Percentiles rank a stretch among this genome's conserved stretches.
Evolutionary conservation across 1,140 invertebrate species (phyloP).

Genomic region (Heterodera carotae): DNA sequence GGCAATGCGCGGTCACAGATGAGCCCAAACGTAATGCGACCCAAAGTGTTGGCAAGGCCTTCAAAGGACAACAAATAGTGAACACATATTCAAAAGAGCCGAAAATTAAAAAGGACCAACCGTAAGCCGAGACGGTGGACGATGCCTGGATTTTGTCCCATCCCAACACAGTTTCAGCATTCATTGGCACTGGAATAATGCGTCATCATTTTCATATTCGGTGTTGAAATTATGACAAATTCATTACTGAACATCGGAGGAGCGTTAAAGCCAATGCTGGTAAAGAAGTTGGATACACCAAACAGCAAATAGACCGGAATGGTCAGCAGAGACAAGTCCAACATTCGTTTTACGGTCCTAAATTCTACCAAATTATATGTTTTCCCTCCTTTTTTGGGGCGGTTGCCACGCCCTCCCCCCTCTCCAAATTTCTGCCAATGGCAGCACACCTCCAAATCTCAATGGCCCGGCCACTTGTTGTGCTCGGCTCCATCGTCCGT

Average conservation of each 20-base stretch:
- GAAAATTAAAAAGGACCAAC: constrained; percentile 70
- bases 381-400: too few relatives aligned
- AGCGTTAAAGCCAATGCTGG: constrained; percentile 87
- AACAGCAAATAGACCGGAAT: constrained; percentile 87
- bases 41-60: constrained; percentile 82
- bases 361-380: constrained; percentile 39
- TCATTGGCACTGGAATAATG: constrained; percentile 66
- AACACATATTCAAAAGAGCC: constrained; percentile 70
- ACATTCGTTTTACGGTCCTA: constrained; percentile 76
- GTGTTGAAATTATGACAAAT: background rate
- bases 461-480: constrained; percentile 39
- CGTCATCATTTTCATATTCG: background rate
- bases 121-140: constrained; percentile 87
- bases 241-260: constrained; percentile 81
- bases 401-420: too few relatives aligned
- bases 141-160: constrained; percentile 77
- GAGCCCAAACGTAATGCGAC: constrained; percentile 70
- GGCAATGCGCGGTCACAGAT: constrained; percentile 75
- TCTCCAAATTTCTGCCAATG: constrained; percentile 8
- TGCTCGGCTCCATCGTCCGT: constrained; percentile 15
- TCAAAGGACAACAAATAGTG: constrained; percentile 66
- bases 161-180: constrained; percentile 64
- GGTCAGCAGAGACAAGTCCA: constrained; percentile 80
- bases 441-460: constrained; percentile 49
- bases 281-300: constrained; percentile 87